These are phyloP conservation scores for Apodemia zela DNA, from an alignment of 2,888 invertebrate genomes.

Conservation along the genomic window DNA sequence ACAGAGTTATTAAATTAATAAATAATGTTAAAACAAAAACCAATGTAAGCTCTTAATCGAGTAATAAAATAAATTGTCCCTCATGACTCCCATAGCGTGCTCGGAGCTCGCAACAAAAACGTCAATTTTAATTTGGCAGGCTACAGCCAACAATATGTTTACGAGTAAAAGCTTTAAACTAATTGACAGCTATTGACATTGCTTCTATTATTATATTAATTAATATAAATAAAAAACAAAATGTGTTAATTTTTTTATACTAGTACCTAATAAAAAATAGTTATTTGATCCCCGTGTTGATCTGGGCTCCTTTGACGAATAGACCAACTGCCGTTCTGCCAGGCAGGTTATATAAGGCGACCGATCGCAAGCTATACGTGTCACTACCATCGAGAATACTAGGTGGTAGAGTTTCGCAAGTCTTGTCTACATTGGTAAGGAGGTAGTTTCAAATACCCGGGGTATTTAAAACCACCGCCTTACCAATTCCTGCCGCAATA, in stretches of 20 bases:
- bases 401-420: too few species aligned
- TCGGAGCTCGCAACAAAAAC: constrained; percentile 41
- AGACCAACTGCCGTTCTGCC: not conserved
- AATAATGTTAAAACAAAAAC: constrained; percentile 44
- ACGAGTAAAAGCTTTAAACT: constrained; percentile 42
- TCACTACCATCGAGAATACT: too few species aligned
- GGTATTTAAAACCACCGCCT: too few species aligned
- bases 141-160: constrained; percentile 46
- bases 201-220: constrained; percentile 24
- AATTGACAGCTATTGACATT: constrained; percentile 35
- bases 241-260: too few species aligned
- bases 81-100: constrained; percentile 36
- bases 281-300: not conserved
- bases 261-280: too few species aligned
- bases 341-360: too few species aligned
- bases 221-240: not conserved
- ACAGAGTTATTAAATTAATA: constrained; percentile 41
- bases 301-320: not conserved
- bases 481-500: too few species aligned
- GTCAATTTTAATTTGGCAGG: constrained; percentile 56
- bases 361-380: too few species aligned
- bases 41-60: constrained; percentile 53
- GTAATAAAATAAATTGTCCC: constrained; percentile 59
- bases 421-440: too few species aligned
- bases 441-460: too few species aligned